A percentile compares a stretch with the other conserved stretches of the same genome.
Evolutionary conservation across 2,888 invertebrate genomes (phyloP).

Genomic region (Folsomia manolachei): DNA sequence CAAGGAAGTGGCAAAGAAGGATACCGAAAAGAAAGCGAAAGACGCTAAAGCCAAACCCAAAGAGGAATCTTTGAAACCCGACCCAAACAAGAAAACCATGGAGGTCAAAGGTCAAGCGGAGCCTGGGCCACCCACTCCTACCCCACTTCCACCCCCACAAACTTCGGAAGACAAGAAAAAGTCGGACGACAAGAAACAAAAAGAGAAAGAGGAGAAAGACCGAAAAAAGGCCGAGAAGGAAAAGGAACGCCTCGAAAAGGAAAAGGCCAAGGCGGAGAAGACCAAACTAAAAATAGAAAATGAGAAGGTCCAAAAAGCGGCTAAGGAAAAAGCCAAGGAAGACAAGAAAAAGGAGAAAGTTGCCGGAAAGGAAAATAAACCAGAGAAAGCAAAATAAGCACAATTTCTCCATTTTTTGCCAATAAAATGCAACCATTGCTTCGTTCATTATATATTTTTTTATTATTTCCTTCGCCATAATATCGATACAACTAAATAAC

Average conservation of each 20-base stretch:
- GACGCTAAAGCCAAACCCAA: slow-evolving; percentile 11
- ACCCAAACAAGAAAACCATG: slow-evolving; percentile 2
- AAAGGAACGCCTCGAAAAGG: slow-evolving; percentile 17
- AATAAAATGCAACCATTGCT: too few relatives aligned
- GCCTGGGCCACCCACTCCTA: neutral
- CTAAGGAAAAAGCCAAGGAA: slow-evolving; percentile 14
- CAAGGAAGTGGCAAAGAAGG: neutral
- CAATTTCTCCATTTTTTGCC: too few relatives aligned
- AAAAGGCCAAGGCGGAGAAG: slow-evolving; percentile 18
- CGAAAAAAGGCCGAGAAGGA: slow-evolving; percentile 28
- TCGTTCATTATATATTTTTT: neutral
- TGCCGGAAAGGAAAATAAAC: neutral
- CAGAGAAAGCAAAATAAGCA: too few relatives aligned
- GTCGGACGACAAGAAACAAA: slow-evolving; percentile 25
- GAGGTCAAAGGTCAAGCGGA: slow-evolving; percentile 13
- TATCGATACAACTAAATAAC: neutral
- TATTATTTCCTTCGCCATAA: neutral
- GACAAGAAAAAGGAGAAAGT: slow-evolving; percentile 8
- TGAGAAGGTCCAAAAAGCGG: slow-evolving; percentile 19
- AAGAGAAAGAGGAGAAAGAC: slow-evolving; percentile 27
- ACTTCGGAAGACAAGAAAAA: slow-evolving; percentile 20
- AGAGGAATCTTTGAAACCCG: slow-evolving; percentile 6
- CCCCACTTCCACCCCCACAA: neutral
- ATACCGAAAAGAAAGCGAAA: slow-evolving; percentile 23
- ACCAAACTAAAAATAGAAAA: slow-evolving; percentile 19